Percentiles rank a stretch among this genome's conserved stretches.
These are phyloP conservation scores for Pterocles gutturalis DNA, from an alignment of 2,113 vertebrate species.

Conservation along the genomic window DNA sequence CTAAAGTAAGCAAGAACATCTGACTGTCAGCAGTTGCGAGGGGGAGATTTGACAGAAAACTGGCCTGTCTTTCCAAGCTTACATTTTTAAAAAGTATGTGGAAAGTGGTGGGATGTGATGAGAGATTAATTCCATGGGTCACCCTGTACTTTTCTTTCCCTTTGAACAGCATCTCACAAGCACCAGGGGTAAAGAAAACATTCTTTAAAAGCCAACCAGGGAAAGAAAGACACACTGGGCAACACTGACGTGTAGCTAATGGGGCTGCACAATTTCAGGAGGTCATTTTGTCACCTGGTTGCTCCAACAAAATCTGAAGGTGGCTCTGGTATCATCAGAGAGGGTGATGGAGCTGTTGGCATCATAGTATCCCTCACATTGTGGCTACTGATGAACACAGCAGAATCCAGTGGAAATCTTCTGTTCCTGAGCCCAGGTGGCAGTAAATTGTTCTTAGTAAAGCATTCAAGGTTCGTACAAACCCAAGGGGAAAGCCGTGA, in stretches of 20 bases:
- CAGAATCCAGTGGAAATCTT: background rate
- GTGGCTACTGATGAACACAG: background rate
- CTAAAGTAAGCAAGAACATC: constrained; percentile 35
- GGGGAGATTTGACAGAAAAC: constrained; percentile 16
- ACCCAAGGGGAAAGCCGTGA: constrained; percentile 11
- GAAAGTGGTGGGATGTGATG: background rate
- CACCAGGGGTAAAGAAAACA: constrained; percentile 1
- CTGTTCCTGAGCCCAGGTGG: background rate
- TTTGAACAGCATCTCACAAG: constrained; percentile 33
- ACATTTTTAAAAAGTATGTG: background rate
- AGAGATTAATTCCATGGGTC: constrained; percentile 44
- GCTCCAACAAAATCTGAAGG: background rate
- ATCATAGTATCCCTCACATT: background rate
- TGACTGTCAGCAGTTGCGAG: constrained; percentile 18
- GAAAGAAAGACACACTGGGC: background rate
- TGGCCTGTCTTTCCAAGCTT: constrained; percentile 3
- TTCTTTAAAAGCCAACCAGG: background rate
- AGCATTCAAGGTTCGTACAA: constrained; percentile 30
- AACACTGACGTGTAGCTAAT: background rate
- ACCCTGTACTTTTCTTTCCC: background rate
- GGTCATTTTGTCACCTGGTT: background rate
- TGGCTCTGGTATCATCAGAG: background rate
- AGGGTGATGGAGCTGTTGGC: background rate
- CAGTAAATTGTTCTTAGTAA: constrained; percentile 16
- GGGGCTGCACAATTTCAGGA: background rate